These are phyloP conservation scores for Chirona hameri DNA, from an alignment of 2,888 invertebrate species.

Conservation along the genomic window DNA sequence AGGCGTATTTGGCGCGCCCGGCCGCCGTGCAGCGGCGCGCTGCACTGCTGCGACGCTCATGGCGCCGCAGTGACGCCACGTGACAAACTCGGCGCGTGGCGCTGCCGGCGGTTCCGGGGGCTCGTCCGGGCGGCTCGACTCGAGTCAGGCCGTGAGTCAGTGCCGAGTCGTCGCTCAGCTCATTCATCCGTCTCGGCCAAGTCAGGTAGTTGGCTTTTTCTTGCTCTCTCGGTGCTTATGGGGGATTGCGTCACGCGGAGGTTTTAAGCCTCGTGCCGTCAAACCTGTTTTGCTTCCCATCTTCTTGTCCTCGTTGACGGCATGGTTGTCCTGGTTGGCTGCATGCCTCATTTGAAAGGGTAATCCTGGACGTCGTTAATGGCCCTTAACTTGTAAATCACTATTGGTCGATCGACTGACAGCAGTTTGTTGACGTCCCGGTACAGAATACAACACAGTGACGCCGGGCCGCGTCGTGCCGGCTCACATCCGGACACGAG, in stretches of 20 bases:
- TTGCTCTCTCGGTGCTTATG: no score
- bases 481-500: no score
- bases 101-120: neutral
- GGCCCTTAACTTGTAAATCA: neutral
- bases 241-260: no score
- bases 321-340: neutral
- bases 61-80: neutral
- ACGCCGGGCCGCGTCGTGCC: no score
- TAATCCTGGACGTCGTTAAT: neutral
- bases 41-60: neutral
- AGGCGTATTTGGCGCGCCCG: conserved; percentile 24
- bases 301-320: neutral
- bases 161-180: no score
- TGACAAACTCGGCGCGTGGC: neutral
- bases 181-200: no score
- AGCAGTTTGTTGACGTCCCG: no score
- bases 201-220: no score
- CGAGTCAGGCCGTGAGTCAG: no score
- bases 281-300: neutral
- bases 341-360: neutral
- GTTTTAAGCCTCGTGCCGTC: neutral
- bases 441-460: no score
- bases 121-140: no score
- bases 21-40: neutral
- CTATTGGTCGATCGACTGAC: neutral